Evolutionary conservation across 1,140 invertebrate species (phyloP).

Genomic region (Fopius arisanus): DNA sequence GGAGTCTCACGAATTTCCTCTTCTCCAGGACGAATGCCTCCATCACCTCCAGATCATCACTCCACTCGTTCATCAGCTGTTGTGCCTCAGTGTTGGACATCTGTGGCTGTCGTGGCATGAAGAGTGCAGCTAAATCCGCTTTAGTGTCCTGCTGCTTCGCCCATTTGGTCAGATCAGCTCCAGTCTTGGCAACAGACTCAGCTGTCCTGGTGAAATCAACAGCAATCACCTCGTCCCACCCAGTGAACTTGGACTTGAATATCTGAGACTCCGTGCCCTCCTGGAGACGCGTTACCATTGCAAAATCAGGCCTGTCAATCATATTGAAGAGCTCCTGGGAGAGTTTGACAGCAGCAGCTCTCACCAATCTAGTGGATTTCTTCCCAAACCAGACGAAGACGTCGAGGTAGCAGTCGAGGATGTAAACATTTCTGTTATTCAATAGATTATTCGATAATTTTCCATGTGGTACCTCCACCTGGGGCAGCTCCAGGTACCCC

Average conservation of each 20-base stretch:
- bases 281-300: conserved; percentile 87
- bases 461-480: conserved; percentile 85
- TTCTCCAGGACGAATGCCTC: conserved; percentile 98
- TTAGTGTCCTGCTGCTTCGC: conserved; percentile 90
- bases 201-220: conserved; percentile 99
- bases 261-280: conserved; percentile 89
- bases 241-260: conserved; percentile 97
- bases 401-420: conserved; percentile 94
- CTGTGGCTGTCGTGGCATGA: conserved; percentile 91
- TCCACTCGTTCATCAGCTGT: conserved; percentile 93
- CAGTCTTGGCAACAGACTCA: conserved; percentile 94
- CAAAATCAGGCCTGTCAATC: conserved; percentile 89
- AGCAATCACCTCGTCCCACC: conserved; percentile 99
- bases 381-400: conserved; percentile 99
- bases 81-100: conserved; percentile 88
- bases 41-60: conserved; percentile 96
- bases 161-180: conserved; percentile 95
- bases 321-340: conserved; percentile 94
- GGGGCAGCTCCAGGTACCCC: conserved; percentile 98
- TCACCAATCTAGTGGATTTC: conserved; percentile 94
- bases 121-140: conserved; percentile 93
- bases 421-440: conserved; percentile 94
- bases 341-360: conserved; percentile 95
- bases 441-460: conserved; percentile 79
- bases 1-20: conserved; percentile 94